Evolutionary conservation across 2,888 invertebrate genomes (phyloP).

Genomic region (Malacosoma neustria): DNA sequence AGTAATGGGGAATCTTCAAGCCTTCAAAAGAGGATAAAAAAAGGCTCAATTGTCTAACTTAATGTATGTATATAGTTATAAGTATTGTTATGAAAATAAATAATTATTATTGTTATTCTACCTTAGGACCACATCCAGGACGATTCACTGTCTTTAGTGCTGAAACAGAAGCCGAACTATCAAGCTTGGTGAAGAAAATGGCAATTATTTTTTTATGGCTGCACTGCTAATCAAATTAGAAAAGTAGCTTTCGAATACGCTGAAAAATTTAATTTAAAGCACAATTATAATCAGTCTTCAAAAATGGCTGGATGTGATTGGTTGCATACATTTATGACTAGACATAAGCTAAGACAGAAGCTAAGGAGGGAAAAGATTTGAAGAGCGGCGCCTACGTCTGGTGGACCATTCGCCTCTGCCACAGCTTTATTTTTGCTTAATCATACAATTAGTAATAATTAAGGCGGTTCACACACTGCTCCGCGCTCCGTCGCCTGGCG

Average conservation of each 20-base stretch:
- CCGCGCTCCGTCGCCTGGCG: no score
- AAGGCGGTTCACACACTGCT: no score
- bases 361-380: no score
- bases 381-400: no score
- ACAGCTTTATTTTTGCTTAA: no score
- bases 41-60: no score
- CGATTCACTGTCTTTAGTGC: conserved; percentile 14
- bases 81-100: no score
- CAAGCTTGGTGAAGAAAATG: conserved; percentile 17
- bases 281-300: conserved; percentile 10
- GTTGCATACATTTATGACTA: conserved; percentile 5
- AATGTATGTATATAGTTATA: no score
- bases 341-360: no score
- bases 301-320: conserved; percentile 8
- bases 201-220: conserved; percentile 21
- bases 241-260: conserved; percentile 16
- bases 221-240: conserved; percentile 17
- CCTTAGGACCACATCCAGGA: conserved; percentile 18
- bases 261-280: conserved; percentile 10
- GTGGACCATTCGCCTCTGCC: no score
- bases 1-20: conserved; percentile 13
- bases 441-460: no score
- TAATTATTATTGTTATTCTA: no score
- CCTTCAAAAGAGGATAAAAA: conserved; percentile 17
- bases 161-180: conserved; percentile 15